phyloP scores from a whole-genome alignment of 1,140 invertebrate genomes.

The Diabrotica virgifera region DNA sequence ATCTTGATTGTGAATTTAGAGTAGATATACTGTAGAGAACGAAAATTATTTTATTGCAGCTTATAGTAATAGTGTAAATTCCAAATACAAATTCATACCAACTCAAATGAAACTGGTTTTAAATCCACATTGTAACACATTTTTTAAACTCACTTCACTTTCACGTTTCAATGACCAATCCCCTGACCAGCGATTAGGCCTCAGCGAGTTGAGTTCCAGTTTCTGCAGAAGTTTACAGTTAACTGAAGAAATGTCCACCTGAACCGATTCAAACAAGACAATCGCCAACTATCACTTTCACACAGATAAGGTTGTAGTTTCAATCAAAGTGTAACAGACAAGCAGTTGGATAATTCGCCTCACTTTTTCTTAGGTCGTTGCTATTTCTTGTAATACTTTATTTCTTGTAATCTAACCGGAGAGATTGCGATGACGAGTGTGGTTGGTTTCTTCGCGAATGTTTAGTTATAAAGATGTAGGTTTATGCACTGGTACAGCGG shows the following conservation, averaged over 20 bases:
- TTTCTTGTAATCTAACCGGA: not conserved
- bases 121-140: no score
- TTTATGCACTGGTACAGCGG: no score
- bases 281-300: conserved; percentile 2
- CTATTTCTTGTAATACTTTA: not conserved
- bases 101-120: no score
- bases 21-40: no score
- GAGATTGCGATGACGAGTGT: not conserved
- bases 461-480: not conserved
- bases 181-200: no score
- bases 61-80: no score
- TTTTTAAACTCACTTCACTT: not conserved
- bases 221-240: not conserved
- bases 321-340: not conserved
- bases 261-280: not conserved
- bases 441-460: not conserved
- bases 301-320: not conserved
- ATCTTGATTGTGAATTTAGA: no score
- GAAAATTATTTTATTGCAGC: no score
- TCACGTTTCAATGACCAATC: not conserved
- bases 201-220: not conserved
- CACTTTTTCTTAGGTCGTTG: conserved; percentile 2
- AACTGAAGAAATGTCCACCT: not conserved
- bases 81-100: no score
- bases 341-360: not conserved